Conservation (phyloP, 2,797 vertebrate species). For the Takifugu ocellatus region DNA sequence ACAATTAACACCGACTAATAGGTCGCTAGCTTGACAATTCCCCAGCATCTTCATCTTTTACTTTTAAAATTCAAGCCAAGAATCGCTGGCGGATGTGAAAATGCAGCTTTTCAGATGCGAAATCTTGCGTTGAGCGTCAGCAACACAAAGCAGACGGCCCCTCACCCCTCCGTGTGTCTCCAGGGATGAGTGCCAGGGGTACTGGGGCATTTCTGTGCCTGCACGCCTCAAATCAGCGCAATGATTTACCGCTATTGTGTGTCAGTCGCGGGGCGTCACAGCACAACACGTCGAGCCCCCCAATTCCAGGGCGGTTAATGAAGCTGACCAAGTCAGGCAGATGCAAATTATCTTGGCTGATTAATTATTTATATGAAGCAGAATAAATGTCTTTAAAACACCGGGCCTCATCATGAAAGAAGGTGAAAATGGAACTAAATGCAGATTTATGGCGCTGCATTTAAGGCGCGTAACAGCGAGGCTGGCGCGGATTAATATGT, state of each 20-base stretch:
- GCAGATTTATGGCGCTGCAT: constrained; percentile 80
- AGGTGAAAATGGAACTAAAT: constrained; percentile 86
- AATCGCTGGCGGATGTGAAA: constrained; percentile 21
- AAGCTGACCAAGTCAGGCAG: constrained; percentile 94
- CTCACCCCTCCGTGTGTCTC: constrained; percentile 13
- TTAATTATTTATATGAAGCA: constrained; percentile 98
- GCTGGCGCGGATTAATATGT: constrained; percentile 55
- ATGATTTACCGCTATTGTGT: constrained; percentile 69
- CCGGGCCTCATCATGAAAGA: constrained; percentile 81
- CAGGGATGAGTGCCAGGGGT: constrained; percentile 40
- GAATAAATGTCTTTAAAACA: constrained; percentile 96
- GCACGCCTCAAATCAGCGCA: constrained; percentile 53
- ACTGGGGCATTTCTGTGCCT: constrained; percentile 41
- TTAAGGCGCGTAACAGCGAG: constrained; percentile 67
- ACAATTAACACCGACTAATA: constrained; percentile 68
- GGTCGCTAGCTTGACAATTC: constrained; percentile 39
- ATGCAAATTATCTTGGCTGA: constrained; percentile 95
- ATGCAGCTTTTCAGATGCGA: constrained; percentile 19
- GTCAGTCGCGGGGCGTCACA: constrained; percentile 45
- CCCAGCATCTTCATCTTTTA: constrained; percentile 10
- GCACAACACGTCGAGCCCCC: constrained; percentile 73
- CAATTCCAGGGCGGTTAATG: constrained; percentile 89
- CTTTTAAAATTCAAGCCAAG: constrained; percentile 16
- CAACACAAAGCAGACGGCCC: constrained; percentile 43
- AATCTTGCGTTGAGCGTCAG: constrained; percentile 25